Evolutionary conservation across 2,797 vertebrate genomes (phyloP).

Genomic region (Hydrolagus colliei): DNA sequence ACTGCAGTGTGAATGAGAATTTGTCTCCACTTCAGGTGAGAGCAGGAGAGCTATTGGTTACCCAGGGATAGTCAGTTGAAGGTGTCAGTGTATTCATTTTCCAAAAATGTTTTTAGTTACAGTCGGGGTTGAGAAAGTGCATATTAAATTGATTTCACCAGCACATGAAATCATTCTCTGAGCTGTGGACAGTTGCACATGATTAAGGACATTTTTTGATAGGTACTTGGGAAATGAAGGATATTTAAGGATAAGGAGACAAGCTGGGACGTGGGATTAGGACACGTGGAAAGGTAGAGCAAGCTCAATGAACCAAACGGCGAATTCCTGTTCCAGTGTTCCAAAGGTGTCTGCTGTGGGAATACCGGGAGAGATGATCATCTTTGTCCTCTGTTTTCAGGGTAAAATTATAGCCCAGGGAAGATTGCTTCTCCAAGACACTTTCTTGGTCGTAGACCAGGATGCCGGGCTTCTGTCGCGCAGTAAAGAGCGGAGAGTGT

Average conservation of each 20-base stretch:
- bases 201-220: neutral
- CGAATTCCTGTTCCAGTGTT: too few species aligned
- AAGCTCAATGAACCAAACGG: too few species aligned
- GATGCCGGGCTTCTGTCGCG: slow-evolving; percentile 70
- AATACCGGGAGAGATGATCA: neutral
- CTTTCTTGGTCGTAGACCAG: slow-evolving; percentile 85
- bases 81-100: neutral
- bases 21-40: neutral
- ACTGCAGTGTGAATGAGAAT: neutral
- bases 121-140: neutral
- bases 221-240: too few species aligned
- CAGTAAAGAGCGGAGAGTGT: slow-evolving; percentile 89
- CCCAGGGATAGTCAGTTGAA: neutral
- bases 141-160: neutral
- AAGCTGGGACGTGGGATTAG: too few species aligned
- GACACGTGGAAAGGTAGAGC: too few species aligned
- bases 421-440: slow-evolving; percentile 90
- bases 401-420: slow-evolving; percentile 97
- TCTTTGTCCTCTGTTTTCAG: slow-evolving; percentile 49
- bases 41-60: neutral
- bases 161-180: neutral
- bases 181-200: neutral
- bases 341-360: neutral
- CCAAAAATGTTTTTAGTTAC: neutral
- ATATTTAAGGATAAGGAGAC: too few species aligned